phyloP scores from a whole-genome alignment of 2,797 vertebrate species.

The Etheostoma nigrum region DNA sequence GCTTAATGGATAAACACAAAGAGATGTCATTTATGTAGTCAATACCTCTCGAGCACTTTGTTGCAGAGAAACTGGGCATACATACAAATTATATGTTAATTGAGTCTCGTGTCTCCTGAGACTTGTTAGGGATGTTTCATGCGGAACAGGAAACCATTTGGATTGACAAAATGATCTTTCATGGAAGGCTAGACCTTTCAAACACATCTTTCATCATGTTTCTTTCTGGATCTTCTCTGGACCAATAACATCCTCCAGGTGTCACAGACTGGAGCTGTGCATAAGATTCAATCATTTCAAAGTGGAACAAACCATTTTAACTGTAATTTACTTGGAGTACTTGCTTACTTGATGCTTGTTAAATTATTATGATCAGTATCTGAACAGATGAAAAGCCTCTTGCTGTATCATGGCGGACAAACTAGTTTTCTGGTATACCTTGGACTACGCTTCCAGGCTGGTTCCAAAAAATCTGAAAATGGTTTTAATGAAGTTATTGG shows the following conservation, averaged over 20 bases:
- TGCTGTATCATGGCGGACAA: conserved; percentile 6
- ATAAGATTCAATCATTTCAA: conserved; percentile 26
- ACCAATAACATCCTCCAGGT: conserved; percentile 26
- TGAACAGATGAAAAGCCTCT: conserved; percentile 31
- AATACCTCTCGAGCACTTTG: conserved; percentile 12
- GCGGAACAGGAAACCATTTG: conserved; percentile 19
- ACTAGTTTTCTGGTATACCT: conserved; percentile 29
- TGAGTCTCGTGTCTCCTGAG: conserved; percentile 2
- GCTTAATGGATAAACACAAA: conserved; percentile 14
- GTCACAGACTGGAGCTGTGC: conserved; percentile 28
- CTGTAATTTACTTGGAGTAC: conserved; percentile 17
- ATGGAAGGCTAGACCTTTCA: conserved; percentile 19
- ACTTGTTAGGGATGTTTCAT: conserved; percentile 5
- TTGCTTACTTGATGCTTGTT: conserved; percentile 40
- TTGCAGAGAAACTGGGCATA: conserved; percentile 2
- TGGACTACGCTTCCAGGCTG: conserved; percentile 39
- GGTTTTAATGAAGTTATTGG: conserved; percentile 20
- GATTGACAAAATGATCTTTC: conserved; percentile 34
- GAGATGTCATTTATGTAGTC: conserved; percentile 34
- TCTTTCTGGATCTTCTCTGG: conserved; percentile 41
- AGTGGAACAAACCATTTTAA: conserved; percentile 33
- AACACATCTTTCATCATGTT: conserved; percentile 7
- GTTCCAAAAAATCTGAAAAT: conserved; percentile 26
- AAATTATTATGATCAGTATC: conserved; percentile 27
- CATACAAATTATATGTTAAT: conserved; percentile 2